These are phyloP conservation scores for Xiphophorus maculatus DNA, from an alignment of 2,113 vertebrate genomes.

Conservation along the genomic window DNA sequence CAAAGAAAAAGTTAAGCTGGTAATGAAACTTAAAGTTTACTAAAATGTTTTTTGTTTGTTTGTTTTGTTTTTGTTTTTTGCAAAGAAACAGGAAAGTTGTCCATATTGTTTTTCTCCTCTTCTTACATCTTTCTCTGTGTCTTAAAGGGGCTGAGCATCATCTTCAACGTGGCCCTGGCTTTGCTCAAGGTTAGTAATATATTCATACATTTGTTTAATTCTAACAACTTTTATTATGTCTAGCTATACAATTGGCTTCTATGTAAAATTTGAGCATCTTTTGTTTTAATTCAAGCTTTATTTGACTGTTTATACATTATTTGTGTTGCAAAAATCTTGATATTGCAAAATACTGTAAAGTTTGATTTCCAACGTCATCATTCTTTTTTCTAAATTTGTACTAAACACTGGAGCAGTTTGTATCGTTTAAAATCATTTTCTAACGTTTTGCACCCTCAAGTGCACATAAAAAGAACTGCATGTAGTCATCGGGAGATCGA, in stretches of 20 bases:
- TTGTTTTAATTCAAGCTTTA: neutral
- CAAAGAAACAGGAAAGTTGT: neutral
- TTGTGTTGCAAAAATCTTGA: neutral
- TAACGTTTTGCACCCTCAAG: slow-evolving; percentile 42
- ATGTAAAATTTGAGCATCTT: neutral
- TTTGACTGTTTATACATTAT: neutral
- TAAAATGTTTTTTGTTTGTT: neutral
- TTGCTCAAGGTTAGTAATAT: slow-evolving; percentile 89
- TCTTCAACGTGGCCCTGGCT: slow-evolving; percentile 97
- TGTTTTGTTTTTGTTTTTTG: neutral
- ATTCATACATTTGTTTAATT: neutral
- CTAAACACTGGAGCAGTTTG: neutral
- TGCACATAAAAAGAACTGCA: slow-evolving; percentile 28
- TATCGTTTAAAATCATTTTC: neutral
- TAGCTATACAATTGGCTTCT: too few relatives aligned
- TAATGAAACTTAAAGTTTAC: neutral
- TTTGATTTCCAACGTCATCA: neutral
- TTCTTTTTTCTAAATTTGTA: neutral
- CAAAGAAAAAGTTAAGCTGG: neutral
- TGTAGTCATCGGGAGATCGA: neutral
- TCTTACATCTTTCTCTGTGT: slow-evolving; percentile 31
- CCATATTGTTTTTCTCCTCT: neutral
- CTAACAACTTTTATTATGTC: neutral
- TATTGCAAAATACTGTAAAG: neutral
- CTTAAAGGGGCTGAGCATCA: slow-evolving; percentile 92